Evolutionary conservation across 1,140 invertebrate genomes (phyloP).

Genomic region (Charaxes varanes): DNA sequence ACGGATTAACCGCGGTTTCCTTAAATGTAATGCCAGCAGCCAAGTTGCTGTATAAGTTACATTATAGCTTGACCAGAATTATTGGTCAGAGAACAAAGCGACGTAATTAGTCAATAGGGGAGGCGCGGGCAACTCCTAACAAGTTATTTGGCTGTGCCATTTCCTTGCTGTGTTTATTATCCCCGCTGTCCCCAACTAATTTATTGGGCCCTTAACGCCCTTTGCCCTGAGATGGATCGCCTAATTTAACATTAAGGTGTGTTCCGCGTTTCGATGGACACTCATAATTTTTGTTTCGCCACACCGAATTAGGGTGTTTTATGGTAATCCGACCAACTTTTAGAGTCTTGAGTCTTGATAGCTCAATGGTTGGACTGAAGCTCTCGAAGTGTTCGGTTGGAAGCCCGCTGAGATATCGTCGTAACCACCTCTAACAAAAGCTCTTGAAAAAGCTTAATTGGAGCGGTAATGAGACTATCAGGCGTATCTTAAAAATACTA

Average conservation of each 20-base stretch:
- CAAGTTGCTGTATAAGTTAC: no score
- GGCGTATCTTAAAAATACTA: no score
- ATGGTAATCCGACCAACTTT: no score
- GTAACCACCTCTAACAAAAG: no score
- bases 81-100: conserved; percentile 41
- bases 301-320: background rate
- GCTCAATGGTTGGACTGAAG: no score
- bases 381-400: no score
- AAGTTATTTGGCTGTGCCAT: conserved; percentile 49
- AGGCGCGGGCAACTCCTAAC: conserved; percentile 44
- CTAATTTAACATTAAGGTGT: conserved; percentile 67
- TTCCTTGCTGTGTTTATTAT: conserved; percentile 58
- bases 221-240: conserved; percentile 59
- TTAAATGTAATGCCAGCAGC: no score
- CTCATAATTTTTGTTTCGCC: conserved; percentile 33
- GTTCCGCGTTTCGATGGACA: conserved; percentile 27
- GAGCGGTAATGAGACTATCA: no score
- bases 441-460: no score
- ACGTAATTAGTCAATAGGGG: conserved; percentile 61
- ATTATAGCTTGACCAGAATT: conserved; percentile 19
- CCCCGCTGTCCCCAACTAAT: conserved; percentile 64
- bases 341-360: no score
- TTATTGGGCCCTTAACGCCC: conserved; percentile 62
- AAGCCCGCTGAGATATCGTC: no score
- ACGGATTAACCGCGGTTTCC: no score